These are phyloP conservation scores for Hippolais icterina DNA, from an alignment of 2,113 vertebrate species.

Conservation along the genomic window DNA sequence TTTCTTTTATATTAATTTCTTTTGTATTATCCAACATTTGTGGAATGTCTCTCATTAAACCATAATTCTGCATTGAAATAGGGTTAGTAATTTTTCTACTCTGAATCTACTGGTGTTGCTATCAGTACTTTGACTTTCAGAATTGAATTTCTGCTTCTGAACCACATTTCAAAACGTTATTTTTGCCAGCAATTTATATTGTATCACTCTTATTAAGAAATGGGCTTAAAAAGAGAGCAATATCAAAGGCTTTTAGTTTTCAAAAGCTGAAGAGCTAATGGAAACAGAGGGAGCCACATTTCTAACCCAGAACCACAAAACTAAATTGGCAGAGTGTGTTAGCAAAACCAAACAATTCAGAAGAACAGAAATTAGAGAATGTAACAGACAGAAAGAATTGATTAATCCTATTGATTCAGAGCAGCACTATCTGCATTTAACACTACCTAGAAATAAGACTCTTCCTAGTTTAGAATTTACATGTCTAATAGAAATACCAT, in stretches of 20 bases:
- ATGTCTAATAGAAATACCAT: not conserved
- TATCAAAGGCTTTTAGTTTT: not conserved
- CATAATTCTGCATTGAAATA: not conserved
- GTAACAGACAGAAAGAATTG: not conserved
- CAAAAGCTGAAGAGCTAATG: not conserved
- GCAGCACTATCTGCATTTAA: not conserved
- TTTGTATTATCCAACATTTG: not conserved
- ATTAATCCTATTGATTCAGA: constrained; percentile 1
- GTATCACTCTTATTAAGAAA: not conserved
- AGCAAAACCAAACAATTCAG: constrained; percentile 22
- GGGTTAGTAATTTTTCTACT: not conserved
- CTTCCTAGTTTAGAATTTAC: not conserved
- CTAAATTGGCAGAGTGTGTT: not conserved
- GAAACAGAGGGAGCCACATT: not conserved
- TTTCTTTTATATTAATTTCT: not conserved
- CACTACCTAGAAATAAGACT: not conserved
- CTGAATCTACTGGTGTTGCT: not conserved
- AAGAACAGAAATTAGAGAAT: not conserved
- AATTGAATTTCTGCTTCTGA: not conserved
- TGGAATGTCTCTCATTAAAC: not conserved
- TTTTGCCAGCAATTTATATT: not conserved
- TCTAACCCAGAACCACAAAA: not conserved
- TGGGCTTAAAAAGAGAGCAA: not conserved
- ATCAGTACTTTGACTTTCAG: not conserved
- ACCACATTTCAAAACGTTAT: not conserved